Base-by-base conservation (phyloP, 2,797 vertebrate genomes). In the Antennarius maculatus region DNA sequence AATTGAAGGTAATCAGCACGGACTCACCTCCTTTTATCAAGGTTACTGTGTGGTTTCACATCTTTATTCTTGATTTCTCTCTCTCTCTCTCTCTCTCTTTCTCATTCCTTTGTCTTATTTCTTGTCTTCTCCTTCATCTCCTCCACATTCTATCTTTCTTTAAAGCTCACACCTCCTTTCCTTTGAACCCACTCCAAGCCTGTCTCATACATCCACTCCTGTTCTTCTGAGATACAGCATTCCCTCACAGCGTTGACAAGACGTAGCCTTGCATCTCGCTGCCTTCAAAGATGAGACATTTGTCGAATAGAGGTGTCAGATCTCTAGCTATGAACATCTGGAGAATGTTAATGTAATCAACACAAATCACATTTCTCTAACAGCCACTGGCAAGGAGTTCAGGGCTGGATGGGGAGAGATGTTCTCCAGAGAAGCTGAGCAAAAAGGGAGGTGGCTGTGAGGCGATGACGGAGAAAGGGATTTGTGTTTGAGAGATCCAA, bases 301-400 rank as follows among this genome's bases (percentile, higher is more conserved):
- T 61, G 80, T 63, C 76, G 76, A 77, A 85, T 76, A 62, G 71
- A 83, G 65, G 86, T 86, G 77, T 91, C 85, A 69, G 70, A 81
- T 85, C 77, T 75, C 78, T 39, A 59, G 63, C 80, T 77, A 61
- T 17, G 73, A 91, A 88, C 90, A 92, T 90, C 88, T 92, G 89
- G 86, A 88, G 83, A 78, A 86, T 73, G 86, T 86, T 89, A 87
- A 89, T 86, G 76, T 61, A 80, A 89, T 90, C 86, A 81, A 73
- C 49, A 23, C 77, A 85, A 84, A 89, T 89, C 84, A 75, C 77
- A 89, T 81, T 86, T 70, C 74, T 82, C 66, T 56, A 75, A 74
- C 64, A 69, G 80, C 66, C 74, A 28, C 23, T 85, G 78, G 86
- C 87, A 77, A 23, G 69, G 66, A 76, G 76, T 81, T 83, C 79